Evolutionary conservation across 2,113 vertebrate species (phyloP).

Genomic region (Nothocercus julius): DNA sequence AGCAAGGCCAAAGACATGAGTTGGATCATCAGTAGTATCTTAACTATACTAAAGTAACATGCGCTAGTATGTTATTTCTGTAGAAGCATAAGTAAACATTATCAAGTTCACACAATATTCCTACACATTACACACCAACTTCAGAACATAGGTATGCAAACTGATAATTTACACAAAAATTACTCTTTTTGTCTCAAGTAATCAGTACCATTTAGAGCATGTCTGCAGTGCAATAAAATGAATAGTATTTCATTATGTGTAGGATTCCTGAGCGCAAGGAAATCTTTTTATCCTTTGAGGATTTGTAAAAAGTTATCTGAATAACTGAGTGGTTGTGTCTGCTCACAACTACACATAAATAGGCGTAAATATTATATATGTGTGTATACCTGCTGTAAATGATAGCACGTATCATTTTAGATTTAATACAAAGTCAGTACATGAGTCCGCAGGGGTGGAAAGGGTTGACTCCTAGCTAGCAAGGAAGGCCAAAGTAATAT

Average conservation of each 20-base stretch:
- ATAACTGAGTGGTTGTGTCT: background rate
- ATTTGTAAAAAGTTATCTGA: no score
- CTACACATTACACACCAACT: background rate
- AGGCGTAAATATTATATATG: background rate
- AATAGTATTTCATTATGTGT: rapidly evolving
- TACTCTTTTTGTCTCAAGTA: background rate
- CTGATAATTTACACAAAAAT: background rate
- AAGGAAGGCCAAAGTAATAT: background rate
- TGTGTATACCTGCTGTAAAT: no score
- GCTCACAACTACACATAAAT: background rate
- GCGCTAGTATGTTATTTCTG: background rate
- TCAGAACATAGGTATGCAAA: background rate
- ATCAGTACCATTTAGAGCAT: background rate
- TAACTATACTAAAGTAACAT: background rate
- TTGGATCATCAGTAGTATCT: background rate
- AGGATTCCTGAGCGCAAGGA: background rate
- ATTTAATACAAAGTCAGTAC: background rate
- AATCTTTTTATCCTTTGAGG: background rate
- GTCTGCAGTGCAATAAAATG: background rate
- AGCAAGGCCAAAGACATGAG: background rate
- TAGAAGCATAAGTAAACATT: background rate
- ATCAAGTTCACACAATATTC: background rate
- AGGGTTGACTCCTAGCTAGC: background rate
- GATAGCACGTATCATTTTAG: background rate
- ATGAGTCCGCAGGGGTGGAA: background rate